Conservation (phyloP, 2,797 vertebrate genomes). For the Trachurus trachurus region DNA sequence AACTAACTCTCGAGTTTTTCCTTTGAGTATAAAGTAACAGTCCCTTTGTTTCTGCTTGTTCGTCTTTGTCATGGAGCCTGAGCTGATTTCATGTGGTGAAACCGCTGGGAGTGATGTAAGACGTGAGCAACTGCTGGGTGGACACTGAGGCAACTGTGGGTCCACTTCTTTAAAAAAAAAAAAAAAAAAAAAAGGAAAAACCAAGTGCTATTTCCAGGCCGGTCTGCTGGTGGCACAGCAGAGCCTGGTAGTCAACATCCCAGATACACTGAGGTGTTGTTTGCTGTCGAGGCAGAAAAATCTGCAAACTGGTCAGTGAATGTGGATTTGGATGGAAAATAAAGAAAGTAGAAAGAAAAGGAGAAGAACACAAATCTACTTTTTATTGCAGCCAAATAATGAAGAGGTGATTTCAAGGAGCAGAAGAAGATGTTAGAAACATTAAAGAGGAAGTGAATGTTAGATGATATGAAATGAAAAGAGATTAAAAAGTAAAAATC, state of each 20-base stretch:
- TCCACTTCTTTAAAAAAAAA: not conserved
- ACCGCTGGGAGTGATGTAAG: constrained; percentile 20
- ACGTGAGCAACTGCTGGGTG: not conserved
- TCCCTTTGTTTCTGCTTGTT: not conserved
- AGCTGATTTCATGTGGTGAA: not conserved
- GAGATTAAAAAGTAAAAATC: not conserved
- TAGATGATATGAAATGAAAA: too few species aligned
- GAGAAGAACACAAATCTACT: not conserved
- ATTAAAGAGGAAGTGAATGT: not conserved
- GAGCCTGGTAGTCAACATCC: not conserved
- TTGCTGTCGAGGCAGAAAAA: not conserved
- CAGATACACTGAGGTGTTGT: not conserved
- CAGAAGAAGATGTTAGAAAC: not conserved
- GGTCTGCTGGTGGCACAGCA: constrained; percentile 30
- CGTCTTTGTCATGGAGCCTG: not conserved
- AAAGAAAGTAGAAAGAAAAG: too few species aligned
- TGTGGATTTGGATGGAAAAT: not conserved
- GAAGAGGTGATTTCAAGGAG: not conserved
- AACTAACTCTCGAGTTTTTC: too few species aligned
- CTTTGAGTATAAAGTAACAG: too few species aligned
- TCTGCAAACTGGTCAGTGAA: not conserved
- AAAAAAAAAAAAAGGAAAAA: not conserved
- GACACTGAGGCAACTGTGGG: constrained; percentile 15
- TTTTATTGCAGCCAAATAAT: not conserved
- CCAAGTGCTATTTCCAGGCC: constrained; percentile 20